A percentile compares a stretch with the other conserved stretches of the same genome.
phyloP scores from a whole-genome alignment of 2,113 vertebrate species.

The Megalops atlanticus region DNA sequence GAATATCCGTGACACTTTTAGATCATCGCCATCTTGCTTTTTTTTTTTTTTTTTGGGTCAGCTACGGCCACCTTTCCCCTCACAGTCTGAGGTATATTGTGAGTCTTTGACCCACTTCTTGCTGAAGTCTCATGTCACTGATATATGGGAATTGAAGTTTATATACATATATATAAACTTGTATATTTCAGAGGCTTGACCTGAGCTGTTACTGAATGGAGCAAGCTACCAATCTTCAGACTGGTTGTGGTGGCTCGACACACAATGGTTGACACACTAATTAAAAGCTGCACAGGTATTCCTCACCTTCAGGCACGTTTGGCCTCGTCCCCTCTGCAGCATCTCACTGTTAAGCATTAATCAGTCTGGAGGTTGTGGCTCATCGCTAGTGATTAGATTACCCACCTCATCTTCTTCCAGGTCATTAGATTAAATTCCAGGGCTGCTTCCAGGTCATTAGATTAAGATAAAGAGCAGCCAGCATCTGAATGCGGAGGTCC shows the following conservation, averaged over 20 bases:
- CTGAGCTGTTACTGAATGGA: no score
- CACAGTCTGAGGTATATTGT: background rate
- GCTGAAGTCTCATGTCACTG: no score
- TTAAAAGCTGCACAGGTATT: background rate
- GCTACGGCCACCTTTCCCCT: background rate
- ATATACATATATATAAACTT: no score
- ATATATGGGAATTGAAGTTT: no score
- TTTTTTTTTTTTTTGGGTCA: no score
- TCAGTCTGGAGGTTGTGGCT: background rate
- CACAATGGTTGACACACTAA: background rate
- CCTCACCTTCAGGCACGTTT: background rate
- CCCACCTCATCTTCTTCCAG: background rate
- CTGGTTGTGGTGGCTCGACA: background rate
- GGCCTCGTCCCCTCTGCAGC: background rate
- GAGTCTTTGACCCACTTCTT: background rate
- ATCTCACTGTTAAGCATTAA: background rate
- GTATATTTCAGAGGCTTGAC: no score
- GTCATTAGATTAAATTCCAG: background rate
- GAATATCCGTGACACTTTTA: no score
- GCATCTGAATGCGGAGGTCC: background rate
- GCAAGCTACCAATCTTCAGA: no score
- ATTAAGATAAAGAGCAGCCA: background rate
- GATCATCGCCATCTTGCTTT: no score
- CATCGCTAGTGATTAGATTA: background rate
- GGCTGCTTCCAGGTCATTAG: background rate